Percentiles rank a stretch among this genome's conserved stretches.
Evolutionary conservation across 2,113 vertebrate species (phyloP).

Genomic region (Clarias magur): DNA sequence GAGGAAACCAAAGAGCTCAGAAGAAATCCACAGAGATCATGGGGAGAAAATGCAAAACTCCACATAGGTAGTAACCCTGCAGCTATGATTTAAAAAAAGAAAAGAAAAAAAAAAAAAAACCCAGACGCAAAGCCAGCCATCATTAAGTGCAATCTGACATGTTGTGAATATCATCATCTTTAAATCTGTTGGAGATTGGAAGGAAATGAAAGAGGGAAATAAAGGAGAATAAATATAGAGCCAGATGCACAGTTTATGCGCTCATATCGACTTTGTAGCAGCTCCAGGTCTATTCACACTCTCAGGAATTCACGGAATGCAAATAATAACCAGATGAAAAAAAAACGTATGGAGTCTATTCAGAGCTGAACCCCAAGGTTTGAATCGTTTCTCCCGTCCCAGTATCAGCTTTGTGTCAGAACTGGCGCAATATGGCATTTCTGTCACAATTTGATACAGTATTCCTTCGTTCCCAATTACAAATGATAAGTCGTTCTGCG

Average conservation of each 20-base stretch:
- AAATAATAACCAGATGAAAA: constrained; percentile 1
- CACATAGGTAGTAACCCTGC: neutral
- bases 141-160: constrained; percentile 35
- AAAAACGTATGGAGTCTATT: neutral
- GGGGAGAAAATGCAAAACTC: neutral
- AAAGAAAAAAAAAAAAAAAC: neutral
- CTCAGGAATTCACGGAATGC: neutral
- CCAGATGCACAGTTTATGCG: neutral
- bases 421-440: constrained; percentile 46
- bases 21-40: neutral
- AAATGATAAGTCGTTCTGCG: constrained; percentile 31
- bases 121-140: neutral
- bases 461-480: constrained; percentile 38
- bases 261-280: neutral
- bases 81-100: neutral
- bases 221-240: constrained; percentile 20
- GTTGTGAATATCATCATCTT: constrained; percentile 27
- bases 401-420: constrained; percentile 51
- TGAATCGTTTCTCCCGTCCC: constrained; percentile 55
- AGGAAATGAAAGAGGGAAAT: constrained; percentile 40
- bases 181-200: constrained; percentile 29
- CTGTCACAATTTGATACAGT: constrained; percentile 30
- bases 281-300: neutral
- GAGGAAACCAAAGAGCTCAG: neutral
- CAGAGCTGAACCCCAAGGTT: constrained; percentile 31